A percentile compares a stretch with the other conserved stretches of the same genome.
These are phyloP conservation scores for Tipula confusa DNA, from an alignment of 2,888 invertebrate genomes.

Conservation along the genomic window DNA sequence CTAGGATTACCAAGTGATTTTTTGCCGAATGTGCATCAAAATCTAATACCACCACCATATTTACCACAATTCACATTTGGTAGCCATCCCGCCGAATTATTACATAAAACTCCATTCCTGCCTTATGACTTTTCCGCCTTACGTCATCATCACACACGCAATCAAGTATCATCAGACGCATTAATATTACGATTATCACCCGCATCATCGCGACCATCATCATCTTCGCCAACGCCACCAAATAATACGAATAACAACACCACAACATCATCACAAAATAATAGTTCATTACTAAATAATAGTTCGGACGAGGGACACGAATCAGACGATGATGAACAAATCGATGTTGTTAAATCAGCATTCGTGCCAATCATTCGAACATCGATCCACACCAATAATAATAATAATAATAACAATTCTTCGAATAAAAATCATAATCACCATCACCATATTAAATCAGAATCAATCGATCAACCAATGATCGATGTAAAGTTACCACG, in stretches of 20 bases:
- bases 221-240: conserved; percentile 43
- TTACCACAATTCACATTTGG: conserved; percentile 57
- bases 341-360: conserved; percentile 71
- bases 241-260: background rate
- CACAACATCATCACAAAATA: conserved; percentile 54
- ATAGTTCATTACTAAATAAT: conserved; percentile 57
- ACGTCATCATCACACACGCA: conserved; percentile 41
- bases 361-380: conserved; percentile 60
- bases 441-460: background rate
- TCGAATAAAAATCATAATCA: conserved; percentile 3
- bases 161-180: conserved; percentile 41
- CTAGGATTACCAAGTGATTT: conserved; percentile 33
- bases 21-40: conserved; percentile 36
- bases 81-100: conserved; percentile 52
- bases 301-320: conserved; percentile 55
- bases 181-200: conserved; percentile 44
- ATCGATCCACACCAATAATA: conserved; percentile 28
- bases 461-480: conserved; percentile 36
- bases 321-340: conserved; percentile 68
- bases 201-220: conserved; percentile 48
- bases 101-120: conserved; percentile 55
- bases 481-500: conserved; percentile 55
- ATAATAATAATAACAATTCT: background rate
- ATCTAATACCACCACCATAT: conserved; percentile 42
- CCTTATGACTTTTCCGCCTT: conserved; percentile 55